Conservation (phyloP, 2,888 invertebrate genomes). For the Apamea epomidion region DNA sequence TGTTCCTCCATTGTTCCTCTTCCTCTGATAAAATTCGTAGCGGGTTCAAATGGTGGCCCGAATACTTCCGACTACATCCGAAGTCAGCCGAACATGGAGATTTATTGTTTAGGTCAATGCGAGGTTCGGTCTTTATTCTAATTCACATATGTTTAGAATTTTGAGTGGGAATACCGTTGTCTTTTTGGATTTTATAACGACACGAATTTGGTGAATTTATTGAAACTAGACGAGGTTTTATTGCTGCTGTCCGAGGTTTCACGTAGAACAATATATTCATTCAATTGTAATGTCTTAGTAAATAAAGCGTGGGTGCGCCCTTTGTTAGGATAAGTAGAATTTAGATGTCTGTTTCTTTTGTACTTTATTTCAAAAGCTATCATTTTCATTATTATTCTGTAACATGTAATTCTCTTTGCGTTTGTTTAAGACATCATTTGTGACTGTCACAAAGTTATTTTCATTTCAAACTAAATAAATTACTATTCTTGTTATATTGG, state of each 20-base stretch:
- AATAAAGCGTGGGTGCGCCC: slow-evolving; percentile 3
- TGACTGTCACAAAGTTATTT: neutral
- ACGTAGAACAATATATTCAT: slow-evolving; percentile 11
- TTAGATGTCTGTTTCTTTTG: slow-evolving; percentile 5
- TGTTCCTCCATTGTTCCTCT: slow-evolving; percentile 53
- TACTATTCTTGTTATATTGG: slow-evolving; percentile 3
- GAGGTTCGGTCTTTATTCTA: slow-evolving; percentile 58
- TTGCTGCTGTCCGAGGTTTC: slow-evolving; percentile 5
- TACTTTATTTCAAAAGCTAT: neutral
- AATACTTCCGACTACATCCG: slow-evolving; percentile 43
- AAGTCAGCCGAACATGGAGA: slow-evolving; percentile 42
- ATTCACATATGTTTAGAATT: slow-evolving; percentile 60
- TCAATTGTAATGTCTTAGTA: slow-evolving; percentile 8
- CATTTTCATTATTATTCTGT: slow-evolving; percentile 13
- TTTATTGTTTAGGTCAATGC: slow-evolving; percentile 64
- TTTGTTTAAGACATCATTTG: neutral
- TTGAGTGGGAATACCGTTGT: slow-evolving; percentile 54
- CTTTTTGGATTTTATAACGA: slow-evolving; percentile 50
- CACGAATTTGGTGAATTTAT: slow-evolving; percentile 51
- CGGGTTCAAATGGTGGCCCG: slow-evolving; percentile 39
- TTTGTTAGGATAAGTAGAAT: slow-evolving; percentile 7
- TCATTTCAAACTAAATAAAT: neutral
- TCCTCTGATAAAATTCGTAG: slow-evolving; percentile 49
- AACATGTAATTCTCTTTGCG: slow-evolving; percentile 5
- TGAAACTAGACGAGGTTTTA: slow-evolving; percentile 37